Conservation (phyloP, 2,888 invertebrate genomes). For the Microctonus hyperodae region DNA sequence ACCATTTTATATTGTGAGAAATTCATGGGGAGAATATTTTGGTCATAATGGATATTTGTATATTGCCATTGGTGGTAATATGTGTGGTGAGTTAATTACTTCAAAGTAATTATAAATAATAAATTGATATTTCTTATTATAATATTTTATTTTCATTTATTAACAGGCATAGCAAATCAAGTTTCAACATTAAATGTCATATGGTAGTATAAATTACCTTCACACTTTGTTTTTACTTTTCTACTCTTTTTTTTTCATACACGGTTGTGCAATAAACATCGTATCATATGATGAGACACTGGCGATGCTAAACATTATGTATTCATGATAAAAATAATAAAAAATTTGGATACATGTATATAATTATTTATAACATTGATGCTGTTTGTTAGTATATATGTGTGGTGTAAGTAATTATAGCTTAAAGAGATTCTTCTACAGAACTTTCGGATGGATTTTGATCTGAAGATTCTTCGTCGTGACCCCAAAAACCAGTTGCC, state of each 20-base stretch:
- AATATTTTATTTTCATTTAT: conserved; percentile 17
- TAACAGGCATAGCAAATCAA: conserved; percentile 71
- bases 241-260: neutral
- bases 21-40: conserved; percentile 84
- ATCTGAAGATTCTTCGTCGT: conserved; percentile 44
- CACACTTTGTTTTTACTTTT: neutral
- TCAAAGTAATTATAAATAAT: too few relatives aligned
- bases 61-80: conserved; percentile 76
- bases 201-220: conserved; percentile 25
- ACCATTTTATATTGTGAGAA: conserved; percentile 83
- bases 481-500: conserved; percentile 68
- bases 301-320: neutral
- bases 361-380: neutral
- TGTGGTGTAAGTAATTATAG: neutral
- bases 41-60: conserved; percentile 80
- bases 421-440: conserved; percentile 47
- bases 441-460: conserved; percentile 50
- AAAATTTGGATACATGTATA: neutral
- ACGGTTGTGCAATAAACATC: neutral
- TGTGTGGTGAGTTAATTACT: conserved; percentile 70
- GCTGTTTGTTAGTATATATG: neutral
- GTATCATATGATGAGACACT: neutral
- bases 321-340: neutral
- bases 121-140: too few relatives aligned
- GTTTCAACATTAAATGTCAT: conserved; percentile 70